Conservation (phyloP, 2,888 invertebrate species). For the Drosophila suboccidentalis region DNA sequence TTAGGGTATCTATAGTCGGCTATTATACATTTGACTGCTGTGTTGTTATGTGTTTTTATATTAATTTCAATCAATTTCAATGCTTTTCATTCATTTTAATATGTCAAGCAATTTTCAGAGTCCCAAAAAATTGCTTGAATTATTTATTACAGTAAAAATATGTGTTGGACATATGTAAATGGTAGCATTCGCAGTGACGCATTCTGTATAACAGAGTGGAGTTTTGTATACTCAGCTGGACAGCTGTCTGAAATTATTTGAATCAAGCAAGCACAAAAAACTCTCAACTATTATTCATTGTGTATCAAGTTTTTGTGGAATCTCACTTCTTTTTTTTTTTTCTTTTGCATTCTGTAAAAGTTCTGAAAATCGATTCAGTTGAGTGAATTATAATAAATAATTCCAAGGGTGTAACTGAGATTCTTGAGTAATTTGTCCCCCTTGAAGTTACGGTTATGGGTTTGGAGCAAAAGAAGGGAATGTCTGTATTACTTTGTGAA, state of each 20-base stretch:
- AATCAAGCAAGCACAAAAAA: constrained; percentile 7
- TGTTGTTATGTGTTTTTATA: not conserved
- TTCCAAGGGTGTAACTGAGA: constrained; percentile 7
- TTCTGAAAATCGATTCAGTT: constrained; percentile 6
- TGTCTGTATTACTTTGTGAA: constrained; percentile 6
- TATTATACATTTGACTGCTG: not conserved
- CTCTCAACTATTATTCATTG: constrained; percentile 20
- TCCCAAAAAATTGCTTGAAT: not conserved
- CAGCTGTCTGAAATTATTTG: constrained; percentile 23
- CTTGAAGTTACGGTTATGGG: not conserved
- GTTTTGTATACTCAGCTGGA: constrained; percentile 23
- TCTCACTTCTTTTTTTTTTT: not conserved
- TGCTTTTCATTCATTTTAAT: constrained; percentile 16
- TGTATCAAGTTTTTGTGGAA: constrained; percentile 7
- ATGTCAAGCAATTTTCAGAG: constrained; percentile 10
- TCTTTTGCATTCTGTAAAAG: not conserved
- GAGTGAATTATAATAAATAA: constrained; percentile 24
- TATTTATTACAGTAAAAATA: constrained; percentile 12
- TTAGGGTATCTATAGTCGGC: not conserved
- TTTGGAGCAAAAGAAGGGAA: not conserved
- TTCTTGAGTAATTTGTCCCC: constrained; percentile 2
- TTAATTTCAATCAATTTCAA: constrained; percentile 13
- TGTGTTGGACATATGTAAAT: constrained; percentile 19
- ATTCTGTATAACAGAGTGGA: constrained; percentile 19
- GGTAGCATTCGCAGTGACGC: constrained; percentile 8